phyloP scores from a whole-genome alignment of 2,797 vertebrate genomes.

The Furcifer pardalis region DNA sequence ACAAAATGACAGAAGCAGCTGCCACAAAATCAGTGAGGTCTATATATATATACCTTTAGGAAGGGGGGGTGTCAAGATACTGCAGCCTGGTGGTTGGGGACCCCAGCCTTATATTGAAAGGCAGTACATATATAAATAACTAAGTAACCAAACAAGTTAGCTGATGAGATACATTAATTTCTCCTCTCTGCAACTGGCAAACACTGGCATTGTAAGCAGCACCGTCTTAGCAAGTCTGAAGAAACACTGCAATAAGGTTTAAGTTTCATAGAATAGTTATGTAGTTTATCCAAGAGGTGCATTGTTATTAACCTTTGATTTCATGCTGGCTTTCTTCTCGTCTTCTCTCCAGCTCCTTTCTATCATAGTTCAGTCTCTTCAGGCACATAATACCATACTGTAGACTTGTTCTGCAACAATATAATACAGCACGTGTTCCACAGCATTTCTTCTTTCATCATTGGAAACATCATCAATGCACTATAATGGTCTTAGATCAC shows the following conservation, averaged over 20 bases:
- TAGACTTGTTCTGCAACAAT: constrained; percentile 86
- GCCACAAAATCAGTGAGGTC: not conserved
- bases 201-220: not conserved
- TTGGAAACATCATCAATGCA: not conserved
- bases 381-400: constrained; percentile 98
- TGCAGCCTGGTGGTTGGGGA: too few relatives aligned
- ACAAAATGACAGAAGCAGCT: not conserved
- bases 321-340: constrained; percentile 92
- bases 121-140: too few relatives aligned
- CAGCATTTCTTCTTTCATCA: not conserved
- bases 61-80: too few relatives aligned
- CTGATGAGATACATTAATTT: not conserved
- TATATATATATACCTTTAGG: too few relatives aligned
- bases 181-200: not conserved
- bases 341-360: constrained; percentile 92
- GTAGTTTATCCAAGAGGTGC: not conserved
- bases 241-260: not conserved
- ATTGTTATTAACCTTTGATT: constrained; percentile 85
- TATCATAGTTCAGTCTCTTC: constrained; percentile 97
- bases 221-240: not conserved
- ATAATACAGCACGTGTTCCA: not conserved
- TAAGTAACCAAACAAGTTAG: too few relatives aligned
- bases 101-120: too few relatives aligned
- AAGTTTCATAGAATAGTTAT: not conserved
- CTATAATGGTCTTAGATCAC: not conserved